These are phyloP conservation scores for Malurus alboscapulatus DNA, from an alignment of 2,113 vertebrate species.

Conservation along the genomic window DNA sequence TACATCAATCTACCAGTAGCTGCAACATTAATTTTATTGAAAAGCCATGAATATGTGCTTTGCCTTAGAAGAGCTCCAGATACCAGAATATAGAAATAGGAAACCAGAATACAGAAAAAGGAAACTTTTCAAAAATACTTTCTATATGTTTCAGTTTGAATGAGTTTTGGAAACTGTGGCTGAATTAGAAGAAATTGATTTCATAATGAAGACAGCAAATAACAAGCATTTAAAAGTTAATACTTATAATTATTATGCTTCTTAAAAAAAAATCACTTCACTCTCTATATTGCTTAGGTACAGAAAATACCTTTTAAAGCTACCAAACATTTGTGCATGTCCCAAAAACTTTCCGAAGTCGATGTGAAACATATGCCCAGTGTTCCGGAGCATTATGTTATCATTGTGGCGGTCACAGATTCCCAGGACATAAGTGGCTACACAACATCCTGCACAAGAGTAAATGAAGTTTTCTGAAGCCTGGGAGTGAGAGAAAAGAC, in stretches of 20 bases:
- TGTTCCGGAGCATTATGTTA: conserved; percentile 97
- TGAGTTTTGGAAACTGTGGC: not conserved
- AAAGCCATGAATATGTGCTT: not conserved
- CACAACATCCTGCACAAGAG: conserved; percentile 97
- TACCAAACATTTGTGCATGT: conserved; percentile 98
- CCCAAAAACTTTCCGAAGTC: conserved; percentile 98
- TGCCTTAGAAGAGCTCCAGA: not conserved
- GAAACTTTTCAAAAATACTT: not conserved
- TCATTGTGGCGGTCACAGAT: conserved; percentile 98
- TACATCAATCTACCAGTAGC: not conserved
- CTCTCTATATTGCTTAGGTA: not conserved
- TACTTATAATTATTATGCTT: not conserved
- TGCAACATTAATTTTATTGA: not conserved
- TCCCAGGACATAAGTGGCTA: conserved; percentile 94
- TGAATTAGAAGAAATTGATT: not conserved
- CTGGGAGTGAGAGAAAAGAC: conserved; percentile 62
- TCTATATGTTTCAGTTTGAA: not conserved
- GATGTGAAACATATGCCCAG: conserved; percentile 98
- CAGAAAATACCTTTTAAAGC: conserved; percentile 90
- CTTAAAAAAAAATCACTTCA: not conserved
- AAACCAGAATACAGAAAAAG: not conserved
- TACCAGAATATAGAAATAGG: not conserved
- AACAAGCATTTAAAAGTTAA: not conserved
- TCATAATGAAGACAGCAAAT: not conserved
- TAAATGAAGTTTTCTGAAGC: conserved; percentile 99